These are phyloP conservation scores for Pogona vitticeps DNA, from an alignment of 2,113 vertebrate genomes.

Conservation along the genomic window DNA sequence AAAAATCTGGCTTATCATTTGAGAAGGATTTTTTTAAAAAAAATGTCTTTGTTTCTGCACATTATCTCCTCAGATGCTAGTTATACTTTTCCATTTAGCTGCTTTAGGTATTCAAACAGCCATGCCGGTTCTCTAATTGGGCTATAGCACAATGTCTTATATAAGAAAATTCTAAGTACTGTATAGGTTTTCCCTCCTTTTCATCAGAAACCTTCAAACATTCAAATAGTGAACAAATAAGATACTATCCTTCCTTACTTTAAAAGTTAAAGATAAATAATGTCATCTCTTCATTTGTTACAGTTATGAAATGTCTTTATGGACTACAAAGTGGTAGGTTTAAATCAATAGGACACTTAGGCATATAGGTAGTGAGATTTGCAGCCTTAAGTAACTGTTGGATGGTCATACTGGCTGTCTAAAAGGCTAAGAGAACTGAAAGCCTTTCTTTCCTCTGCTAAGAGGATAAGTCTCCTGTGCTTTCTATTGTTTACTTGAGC, in stretches of 20 bases:
- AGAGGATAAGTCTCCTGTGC: slow-evolving; percentile 15
- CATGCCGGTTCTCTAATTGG: neutral
- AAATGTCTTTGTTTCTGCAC: neutral
- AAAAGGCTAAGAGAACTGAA: neutral
- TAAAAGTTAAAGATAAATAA: neutral
- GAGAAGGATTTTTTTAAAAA: neutral
- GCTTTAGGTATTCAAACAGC: neutral
- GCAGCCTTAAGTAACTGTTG: neutral
- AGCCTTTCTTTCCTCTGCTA: neutral
- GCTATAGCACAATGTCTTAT: neutral
- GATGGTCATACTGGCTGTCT: neutral
- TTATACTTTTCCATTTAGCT: neutral
- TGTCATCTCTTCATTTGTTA: neutral
- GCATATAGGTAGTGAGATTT: neutral
- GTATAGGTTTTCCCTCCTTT: neutral
- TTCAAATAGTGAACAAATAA: rapidly evolving
- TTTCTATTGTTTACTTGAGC: neutral
- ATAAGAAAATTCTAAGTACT: neutral
- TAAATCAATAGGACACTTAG: neutral
- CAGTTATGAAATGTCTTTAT: neutral
- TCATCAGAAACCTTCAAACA: neutral
- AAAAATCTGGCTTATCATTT: neutral
- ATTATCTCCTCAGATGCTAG: neutral
- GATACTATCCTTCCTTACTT: neutral
- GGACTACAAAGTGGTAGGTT: neutral